Percentiles rank a stretch among this genome's conserved stretches.
Conservation (phyloP, 2,113 vertebrate species). For the Myotis yumanensis region DNA sequence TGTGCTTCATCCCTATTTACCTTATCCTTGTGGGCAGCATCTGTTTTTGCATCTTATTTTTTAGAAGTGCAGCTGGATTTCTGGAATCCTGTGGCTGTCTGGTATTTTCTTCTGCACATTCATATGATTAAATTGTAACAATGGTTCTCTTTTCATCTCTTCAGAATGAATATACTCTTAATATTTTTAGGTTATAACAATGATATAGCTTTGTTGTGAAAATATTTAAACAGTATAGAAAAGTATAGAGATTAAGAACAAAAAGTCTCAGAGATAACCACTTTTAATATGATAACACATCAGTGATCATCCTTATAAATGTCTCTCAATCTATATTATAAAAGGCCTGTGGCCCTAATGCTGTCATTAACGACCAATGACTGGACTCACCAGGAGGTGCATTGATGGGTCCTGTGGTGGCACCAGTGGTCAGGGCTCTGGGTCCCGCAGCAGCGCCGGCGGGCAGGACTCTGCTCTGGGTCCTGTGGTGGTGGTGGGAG, state of each 20-base stretch:
- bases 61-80: slow-evolving; percentile 84
- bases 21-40: slow-evolving; percentile 83
- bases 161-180: slow-evolving; percentile 9
- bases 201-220: slow-evolving; percentile 10
- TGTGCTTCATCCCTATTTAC: slow-evolving; percentile 77
- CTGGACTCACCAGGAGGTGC: no score
- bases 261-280: not conserved
- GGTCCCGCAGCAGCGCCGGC: no score
- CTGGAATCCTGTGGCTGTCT: slow-evolving; percentile 79
- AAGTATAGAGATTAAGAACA: slow-evolving; percentile 27
- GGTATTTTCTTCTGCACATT: slow-evolving; percentile 79
- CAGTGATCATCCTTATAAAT: not conserved
- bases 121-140: slow-evolving; percentile 67
- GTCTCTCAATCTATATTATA: not conserved
- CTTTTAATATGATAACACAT: not conserved
- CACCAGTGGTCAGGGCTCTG: no score
- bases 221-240: slow-evolving; percentile 8
- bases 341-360: no score
- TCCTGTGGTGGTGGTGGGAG: no score
- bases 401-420: no score
- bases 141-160: slow-evolving; percentile 46
- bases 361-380: no score
- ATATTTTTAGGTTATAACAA: slow-evolving; percentile 48
- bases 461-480: no score
- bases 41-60: slow-evolving; percentile 80